Conservation (phyloP, 2,888 invertebrate species). For the Aspidiotus rigidus region DNA sequence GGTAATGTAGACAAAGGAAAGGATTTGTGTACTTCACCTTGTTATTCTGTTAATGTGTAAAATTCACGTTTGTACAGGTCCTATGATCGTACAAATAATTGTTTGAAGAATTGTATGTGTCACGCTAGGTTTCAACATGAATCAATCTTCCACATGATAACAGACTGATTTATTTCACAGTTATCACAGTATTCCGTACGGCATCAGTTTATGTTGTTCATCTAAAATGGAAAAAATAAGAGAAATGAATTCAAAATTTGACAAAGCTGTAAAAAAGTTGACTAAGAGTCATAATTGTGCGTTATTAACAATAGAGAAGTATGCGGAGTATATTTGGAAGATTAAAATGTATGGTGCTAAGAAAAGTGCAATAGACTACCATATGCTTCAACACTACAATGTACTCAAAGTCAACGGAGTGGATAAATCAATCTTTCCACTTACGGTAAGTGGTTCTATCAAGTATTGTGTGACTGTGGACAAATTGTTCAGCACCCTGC, state of each 20-base stretch:
- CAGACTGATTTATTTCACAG: background rate
- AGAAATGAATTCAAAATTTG: background rate
- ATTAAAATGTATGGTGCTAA: background rate
- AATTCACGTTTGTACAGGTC: background rate
- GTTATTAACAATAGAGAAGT: no score
- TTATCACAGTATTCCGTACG: background rate
- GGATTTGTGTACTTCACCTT: background rate
- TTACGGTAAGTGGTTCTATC: no score
- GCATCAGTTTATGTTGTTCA: background rate
- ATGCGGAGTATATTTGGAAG: background rate
- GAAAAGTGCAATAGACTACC: background rate
- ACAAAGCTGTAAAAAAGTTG: background rate
- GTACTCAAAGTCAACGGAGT: background rate
- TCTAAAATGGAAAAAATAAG: background rate
- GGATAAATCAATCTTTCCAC: background rate
- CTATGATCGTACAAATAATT: background rate
- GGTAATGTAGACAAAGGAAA: background rate
- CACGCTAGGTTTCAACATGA: no score
- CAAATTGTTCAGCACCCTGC: background rate
- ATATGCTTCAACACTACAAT: background rate
- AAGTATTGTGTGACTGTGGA: background rate
- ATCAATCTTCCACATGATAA: background rate
- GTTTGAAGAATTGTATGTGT: background rate
- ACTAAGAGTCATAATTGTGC: no score
- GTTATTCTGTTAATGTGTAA: background rate